Base-by-base conservation (phyloP, 2,113 vertebrate species). In the Pao palembangensis region DNA sequence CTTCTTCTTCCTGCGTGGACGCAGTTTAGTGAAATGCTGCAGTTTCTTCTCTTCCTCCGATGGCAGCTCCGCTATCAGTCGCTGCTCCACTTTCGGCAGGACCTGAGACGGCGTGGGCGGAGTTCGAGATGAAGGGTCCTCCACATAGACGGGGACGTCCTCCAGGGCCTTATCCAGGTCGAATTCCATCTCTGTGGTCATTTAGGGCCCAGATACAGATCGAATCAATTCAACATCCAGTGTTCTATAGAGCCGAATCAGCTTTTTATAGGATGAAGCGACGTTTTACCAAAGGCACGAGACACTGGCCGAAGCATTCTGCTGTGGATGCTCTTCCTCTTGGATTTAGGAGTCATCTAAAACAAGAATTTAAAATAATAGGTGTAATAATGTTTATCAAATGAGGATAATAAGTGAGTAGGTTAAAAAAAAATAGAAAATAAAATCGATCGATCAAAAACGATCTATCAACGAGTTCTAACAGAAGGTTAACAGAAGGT, bases 291-390 rank as follows among this genome's bases (percentile, higher is more conserved):
- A 62, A 99, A 99, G 55, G 95, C 96, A 86, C 95, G 93, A 73
- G 96, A 99, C 18, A 99, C 96, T 0, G 96, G 96, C 15, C 96
- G 91, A 13, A 99, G 88, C 96, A 98, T 99, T 88, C 96, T 90
- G 82, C 94, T 99, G 65, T 99, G 96, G 83, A 99, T 98, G 75
- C 95, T 99, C 90, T 98, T 99, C 87, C 96, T 91, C 85, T 99
- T 98, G 69, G 96, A 94, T 86, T 96, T 99, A 34, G 96, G 96
- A 61, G 96, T 99, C 95, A 99, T 96, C 96, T 99, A 83, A 51
- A 78, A 71, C 21, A 69, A 5, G 12, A 65, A 16, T 8, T 38
- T 38, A 38, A 61, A 6, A 57, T 18, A 21, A 58, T 28, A 51
- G 11, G 48, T 19, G 20, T 20, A 12, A 19, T 21, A 0, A 49